Evolutionary conservation across 2,113 vertebrate species (phyloP).

Genomic region (Pteronura brasiliensis): DNA sequence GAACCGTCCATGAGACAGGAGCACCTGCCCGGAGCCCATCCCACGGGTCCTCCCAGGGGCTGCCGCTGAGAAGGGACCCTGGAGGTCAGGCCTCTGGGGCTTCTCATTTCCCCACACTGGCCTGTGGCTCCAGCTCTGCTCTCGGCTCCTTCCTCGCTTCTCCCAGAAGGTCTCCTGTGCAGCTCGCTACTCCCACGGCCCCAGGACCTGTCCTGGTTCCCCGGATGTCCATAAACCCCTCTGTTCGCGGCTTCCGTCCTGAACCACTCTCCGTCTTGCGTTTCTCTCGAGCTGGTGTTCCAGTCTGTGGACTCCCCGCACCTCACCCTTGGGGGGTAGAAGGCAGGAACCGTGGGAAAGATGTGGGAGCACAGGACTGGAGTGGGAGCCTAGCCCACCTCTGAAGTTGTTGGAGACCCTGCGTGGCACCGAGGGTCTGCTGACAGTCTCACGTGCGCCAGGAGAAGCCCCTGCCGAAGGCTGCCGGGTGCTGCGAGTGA

Average conservation of each 20-base stretch:
- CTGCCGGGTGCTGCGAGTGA: not conserved
- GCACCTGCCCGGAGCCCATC: fast-evolving
- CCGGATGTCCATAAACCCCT: not conserved
- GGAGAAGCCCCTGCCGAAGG: not conserved
- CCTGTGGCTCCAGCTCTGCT: not conserved
- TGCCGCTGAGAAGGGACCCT: not conserved
- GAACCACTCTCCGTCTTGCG: not conserved
- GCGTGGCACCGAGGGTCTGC: too few species aligned
- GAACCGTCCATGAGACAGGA: fast-evolving
- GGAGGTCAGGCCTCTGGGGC: not conserved
- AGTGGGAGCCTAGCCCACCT: too few species aligned
- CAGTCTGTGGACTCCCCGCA: too few species aligned
- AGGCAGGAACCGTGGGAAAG: not conserved
- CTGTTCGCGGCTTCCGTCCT: not conserved
- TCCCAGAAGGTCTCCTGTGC: not conserved
- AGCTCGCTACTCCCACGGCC: fast-evolving
- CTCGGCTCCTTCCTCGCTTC: not conserved
- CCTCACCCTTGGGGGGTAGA: too few species aligned
- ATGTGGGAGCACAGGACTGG: not conserved
- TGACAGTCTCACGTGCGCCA: not conserved
- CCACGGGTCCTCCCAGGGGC: not conserved
- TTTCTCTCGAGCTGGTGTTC: not conserved
- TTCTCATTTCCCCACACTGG: not conserved
- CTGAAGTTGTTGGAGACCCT: not conserved
- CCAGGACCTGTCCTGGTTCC: not conserved